phyloP scores from a whole-genome alignment of 1,140 invertebrate species.

The Maniola jurtina region DNA sequence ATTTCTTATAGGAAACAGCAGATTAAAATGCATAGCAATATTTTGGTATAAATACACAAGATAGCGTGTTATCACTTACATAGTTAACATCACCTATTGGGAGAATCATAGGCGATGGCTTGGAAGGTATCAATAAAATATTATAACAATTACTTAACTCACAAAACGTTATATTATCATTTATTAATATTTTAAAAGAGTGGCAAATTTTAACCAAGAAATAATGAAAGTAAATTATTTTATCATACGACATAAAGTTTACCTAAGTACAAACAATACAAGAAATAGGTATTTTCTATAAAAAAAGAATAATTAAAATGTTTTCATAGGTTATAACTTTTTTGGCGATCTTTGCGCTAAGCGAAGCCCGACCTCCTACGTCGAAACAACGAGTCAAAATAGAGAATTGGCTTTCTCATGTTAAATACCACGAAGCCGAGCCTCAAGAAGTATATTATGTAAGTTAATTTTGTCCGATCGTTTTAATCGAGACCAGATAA shows the following conservation, averaged over 20 bases:
- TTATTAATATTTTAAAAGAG: too few species aligned
- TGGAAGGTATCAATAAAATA: constrained; percentile 46
- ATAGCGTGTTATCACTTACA: constrained; percentile 39
- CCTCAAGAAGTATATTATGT: constrained; percentile 61
- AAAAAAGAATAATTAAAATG: constrained; percentile 7
- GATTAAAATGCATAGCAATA: constrained; percentile 44
- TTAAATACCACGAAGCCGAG: constrained; percentile 41
- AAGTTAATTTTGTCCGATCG: constrained; percentile 25
- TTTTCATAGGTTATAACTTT: constrained; percentile 34
- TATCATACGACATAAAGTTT: too few species aligned
- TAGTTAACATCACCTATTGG: constrained; percentile 33
- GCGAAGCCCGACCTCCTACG: constrained; percentile 39
- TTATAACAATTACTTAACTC: background rate
- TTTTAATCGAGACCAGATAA: background rate
- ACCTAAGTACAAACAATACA: too few species aligned
- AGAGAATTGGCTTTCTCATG: constrained; percentile 35
- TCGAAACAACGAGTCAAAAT: constrained; percentile 51
- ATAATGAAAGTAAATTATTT: too few species aligned
- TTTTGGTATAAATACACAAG: constrained; percentile 42
- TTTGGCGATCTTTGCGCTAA: constrained; percentile 42
- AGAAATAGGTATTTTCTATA: background rate
- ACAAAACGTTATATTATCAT: background rate
- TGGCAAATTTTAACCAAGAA: too few species aligned
- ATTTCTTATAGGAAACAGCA: constrained; percentile 46
- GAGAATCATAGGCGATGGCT: constrained; percentile 43